Evolutionary conservation across 2,888 invertebrate species (phyloP).

Genomic region (Syrista parreyssii): DNA sequence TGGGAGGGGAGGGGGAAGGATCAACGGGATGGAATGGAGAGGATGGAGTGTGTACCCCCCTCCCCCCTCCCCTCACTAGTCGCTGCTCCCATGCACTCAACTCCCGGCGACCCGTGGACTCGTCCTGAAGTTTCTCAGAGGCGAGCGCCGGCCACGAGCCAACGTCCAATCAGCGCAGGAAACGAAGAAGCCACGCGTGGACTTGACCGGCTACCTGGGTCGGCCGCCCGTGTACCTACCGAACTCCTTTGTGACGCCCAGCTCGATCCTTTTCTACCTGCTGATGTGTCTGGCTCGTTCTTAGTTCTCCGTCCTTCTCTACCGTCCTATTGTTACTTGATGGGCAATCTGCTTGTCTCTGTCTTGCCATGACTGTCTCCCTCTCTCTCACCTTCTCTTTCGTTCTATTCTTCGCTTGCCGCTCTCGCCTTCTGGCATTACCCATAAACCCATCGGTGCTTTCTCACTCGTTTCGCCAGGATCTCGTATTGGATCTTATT

Average conservation of each 20-base stretch:
- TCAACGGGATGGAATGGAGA: constrained; percentile 6
- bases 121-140: constrained; percentile 48
- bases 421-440: neutral
- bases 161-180: constrained; percentile 64
- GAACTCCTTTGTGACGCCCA: neutral
- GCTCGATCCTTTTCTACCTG: neutral
- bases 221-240: neutral
- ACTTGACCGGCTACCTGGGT: constrained; percentile 16
- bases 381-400: neutral
- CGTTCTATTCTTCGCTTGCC: neutral
- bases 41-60: constrained; percentile 18
- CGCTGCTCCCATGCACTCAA: constrained; percentile 29
- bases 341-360: too few species aligned
- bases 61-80: constrained; percentile 26
- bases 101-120: too few species aligned
- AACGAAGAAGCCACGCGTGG: constrained; percentile 63
- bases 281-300: neutral
- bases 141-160: constrained; percentile 65
- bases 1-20: constrained; percentile 12
- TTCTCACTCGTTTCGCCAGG: neutral
- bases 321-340: neutral
- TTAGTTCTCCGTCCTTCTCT: neutral
- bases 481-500: neutral
- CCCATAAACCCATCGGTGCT: neutral
- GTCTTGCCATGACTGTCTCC: neutral